Conservation (phyloP, 2,797 vertebrate species). For the Lagodon rhomboides region DNA sequence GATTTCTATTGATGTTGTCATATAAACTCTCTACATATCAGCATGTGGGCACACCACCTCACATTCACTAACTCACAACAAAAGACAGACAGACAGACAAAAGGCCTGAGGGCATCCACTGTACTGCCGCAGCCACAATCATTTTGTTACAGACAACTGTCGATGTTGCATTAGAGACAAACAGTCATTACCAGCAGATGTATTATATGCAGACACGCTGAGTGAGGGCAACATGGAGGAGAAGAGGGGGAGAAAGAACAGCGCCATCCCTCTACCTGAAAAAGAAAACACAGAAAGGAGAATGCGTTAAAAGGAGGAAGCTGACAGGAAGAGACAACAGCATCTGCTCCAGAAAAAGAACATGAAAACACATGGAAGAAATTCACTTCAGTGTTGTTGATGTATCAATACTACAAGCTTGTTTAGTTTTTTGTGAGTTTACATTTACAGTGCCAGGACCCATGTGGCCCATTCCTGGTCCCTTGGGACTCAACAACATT, state of each 20-base stretch:
- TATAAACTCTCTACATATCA: conserved; percentile 8
- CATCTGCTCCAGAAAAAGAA: background rate
- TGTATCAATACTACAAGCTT: background rate
- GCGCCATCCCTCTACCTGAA: conserved; percentile 78
- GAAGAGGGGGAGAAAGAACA: conserved; percentile 58
- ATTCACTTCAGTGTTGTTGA: too few relatives aligned
- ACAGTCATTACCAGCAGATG: conserved; percentile 78
- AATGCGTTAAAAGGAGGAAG: conserved; percentile 1
- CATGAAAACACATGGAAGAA: background rate
- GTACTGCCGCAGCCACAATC: background rate
- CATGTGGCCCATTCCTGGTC: too few relatives aligned
- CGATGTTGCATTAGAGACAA: conserved; percentile 32
- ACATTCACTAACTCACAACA: conserved; percentile 14
- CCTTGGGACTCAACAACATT: too few relatives aligned
- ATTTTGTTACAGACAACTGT: background rate
- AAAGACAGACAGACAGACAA: background rate
- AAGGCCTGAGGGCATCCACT: conserved; percentile 12
- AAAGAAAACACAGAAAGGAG: conserved; percentile 33
- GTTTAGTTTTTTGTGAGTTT: background rate
- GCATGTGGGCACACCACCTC: background rate
- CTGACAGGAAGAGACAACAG: background rate
- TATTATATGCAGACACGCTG: conserved; percentile 72
- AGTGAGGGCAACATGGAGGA: conserved; percentile 54
- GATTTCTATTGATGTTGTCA: background rate
- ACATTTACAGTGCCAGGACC: background rate